These are phyloP conservation scores for Ischnus inquisitorius DNA, from an alignment of 2,888 invertebrate species.

Conservation along the genomic window DNA sequence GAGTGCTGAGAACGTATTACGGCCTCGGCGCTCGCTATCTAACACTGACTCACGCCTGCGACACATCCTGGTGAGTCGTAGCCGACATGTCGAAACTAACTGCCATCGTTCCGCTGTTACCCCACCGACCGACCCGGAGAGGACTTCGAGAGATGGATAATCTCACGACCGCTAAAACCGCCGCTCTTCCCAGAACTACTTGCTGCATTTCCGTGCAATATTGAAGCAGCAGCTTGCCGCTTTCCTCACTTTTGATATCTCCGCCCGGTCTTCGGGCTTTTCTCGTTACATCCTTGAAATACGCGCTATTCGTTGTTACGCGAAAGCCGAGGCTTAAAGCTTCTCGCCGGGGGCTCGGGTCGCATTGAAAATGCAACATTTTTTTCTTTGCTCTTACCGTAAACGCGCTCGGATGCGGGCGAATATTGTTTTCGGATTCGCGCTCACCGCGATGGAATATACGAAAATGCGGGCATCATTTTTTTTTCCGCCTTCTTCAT, in stretches of 20 bases:
- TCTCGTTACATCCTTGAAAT: background rate
- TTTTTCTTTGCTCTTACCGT: too few species aligned
- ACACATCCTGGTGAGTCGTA: constrained; percentile 92
- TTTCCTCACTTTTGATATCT: background rate
- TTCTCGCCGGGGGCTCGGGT: background rate
- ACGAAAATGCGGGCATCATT: too few species aligned
- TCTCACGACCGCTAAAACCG: constrained; percentile 56
- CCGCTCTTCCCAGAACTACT: constrained; percentile 23
- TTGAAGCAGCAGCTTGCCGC: constrained; percentile 23
- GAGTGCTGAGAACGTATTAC: constrained; percentile 95
- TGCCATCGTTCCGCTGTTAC: constrained; percentile 25
- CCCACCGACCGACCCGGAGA: background rate
- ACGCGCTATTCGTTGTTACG: background rate
- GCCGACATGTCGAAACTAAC: constrained; percentile 56
- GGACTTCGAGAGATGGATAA: constrained; percentile 36
- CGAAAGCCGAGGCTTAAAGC: too few species aligned
- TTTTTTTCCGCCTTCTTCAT: too few species aligned
- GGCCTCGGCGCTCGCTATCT: constrained; percentile 95
- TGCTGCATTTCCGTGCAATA: constrained; percentile 28
- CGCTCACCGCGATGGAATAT: too few species aligned
- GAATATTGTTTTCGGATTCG: too few species aligned
- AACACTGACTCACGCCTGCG: constrained; percentile 96
- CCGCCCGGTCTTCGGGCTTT: constrained; percentile 14
- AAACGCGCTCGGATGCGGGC: too few species aligned
- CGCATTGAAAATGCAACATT: background rate